phyloP scores from a whole-genome alignment of 2,888 invertebrate genomes.

The Drosophila incognita region DNA sequence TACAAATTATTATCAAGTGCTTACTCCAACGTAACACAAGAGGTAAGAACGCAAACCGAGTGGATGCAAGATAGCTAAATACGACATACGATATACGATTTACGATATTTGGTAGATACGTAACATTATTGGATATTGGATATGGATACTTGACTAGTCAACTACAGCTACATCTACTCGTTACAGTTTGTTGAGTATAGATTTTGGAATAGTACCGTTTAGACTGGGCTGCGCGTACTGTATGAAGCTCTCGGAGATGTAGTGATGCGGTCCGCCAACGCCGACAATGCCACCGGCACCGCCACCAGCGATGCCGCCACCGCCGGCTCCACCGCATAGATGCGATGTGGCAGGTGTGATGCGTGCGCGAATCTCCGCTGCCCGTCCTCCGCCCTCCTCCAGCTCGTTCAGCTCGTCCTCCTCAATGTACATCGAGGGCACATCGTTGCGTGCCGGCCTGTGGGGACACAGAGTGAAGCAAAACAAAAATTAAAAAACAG shows the following conservation, averaged over 20 bases:
- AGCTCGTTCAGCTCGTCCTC: slow-evolving; percentile 85
- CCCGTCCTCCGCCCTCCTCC: slow-evolving; percentile 82
- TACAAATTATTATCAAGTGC: slow-evolving; percentile 60
- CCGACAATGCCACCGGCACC: slow-evolving; percentile 58
- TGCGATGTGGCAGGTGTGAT: slow-evolving; percentile 74
- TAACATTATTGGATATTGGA: slow-evolving; percentile 10
- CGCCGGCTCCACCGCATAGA: slow-evolving; percentile 54
- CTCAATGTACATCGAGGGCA: slow-evolving; percentile 85
- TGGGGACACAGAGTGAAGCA: slow-evolving; percentile 16
- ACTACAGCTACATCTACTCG: slow-evolving; percentile 34
- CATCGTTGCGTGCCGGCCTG: slow-evolving; percentile 85
- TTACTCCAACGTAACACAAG: slow-evolving; percentile 46
- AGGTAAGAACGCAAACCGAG: slow-evolving; percentile 49
- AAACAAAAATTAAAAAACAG: slow-evolving; percentile 35
- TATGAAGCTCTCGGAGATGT: slow-evolving; percentile 85
- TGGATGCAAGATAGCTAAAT: slow-evolving; percentile 42
- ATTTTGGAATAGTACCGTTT: slow-evolving; percentile 85
- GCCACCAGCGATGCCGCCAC: slow-evolving; percentile 30
- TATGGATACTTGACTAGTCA: slow-evolving; percentile 46
- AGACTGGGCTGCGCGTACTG: slow-evolving; percentile 85
- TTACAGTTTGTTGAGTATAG: slow-evolving; percentile 84
- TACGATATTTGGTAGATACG: slow-evolving; percentile 9
- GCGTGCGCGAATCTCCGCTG: slow-evolving; percentile 80
- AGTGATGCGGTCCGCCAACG: slow-evolving; percentile 82
- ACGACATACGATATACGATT: slow-evolving; percentile 5